Conservation (phyloP, 2,797 vertebrate species). For the Spinus pinus region DNA sequence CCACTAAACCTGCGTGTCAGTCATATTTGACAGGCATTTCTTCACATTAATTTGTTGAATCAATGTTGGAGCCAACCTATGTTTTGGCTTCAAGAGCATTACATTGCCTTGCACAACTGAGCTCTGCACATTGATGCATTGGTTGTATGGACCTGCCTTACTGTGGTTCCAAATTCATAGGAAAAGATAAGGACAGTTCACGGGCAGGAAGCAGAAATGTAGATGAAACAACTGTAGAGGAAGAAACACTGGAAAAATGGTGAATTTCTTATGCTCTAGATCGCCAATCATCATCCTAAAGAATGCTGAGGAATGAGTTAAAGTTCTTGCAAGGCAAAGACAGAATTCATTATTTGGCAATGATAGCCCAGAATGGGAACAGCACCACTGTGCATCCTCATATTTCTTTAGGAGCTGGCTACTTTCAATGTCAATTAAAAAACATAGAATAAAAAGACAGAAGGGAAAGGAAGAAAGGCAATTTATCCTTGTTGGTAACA, state of each 20-base stretch:
- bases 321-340: not conserved
- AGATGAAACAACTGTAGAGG: not conserved
- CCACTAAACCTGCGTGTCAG: not conserved
- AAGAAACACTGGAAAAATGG: not conserved
- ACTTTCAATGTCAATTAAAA: not conserved
- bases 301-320: not conserved
- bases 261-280: not conserved
- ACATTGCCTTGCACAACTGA: not conserved
- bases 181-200: not conserved
- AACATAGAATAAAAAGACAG: not conserved
- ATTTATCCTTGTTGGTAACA: not conserved
- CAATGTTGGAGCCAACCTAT: not conserved
- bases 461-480: not conserved
- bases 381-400: not conserved
- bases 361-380: too few relatives aligned
- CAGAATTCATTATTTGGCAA: not conserved
- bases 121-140: fast-evolving
- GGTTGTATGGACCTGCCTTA: fast-evolving
- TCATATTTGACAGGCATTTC: not conserved
- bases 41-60: not conserved
- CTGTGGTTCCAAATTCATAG: not conserved
- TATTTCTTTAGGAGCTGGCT: not conserved
- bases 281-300: not conserved
- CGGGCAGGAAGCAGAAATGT: fast-evolving
- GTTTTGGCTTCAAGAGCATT: not conserved